A percentile compares a stretch with the other conserved stretches of the same genome.
phyloP scores from a whole-genome alignment of 2,888 invertebrate genomes.

The Teleiodes luculella region DNA sequence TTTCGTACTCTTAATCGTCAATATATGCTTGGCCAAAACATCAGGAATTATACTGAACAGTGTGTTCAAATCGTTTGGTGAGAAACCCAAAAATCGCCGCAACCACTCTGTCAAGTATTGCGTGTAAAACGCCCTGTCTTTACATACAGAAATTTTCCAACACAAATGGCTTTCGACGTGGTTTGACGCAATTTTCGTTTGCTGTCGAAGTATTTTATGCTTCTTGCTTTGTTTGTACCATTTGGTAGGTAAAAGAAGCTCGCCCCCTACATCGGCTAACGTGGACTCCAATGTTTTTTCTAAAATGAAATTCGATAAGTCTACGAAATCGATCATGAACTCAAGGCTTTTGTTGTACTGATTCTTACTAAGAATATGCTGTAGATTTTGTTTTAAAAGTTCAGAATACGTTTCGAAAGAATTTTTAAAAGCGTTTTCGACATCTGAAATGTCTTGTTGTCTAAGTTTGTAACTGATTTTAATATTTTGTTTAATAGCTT shows the following conservation, averaged over 20 bases:
- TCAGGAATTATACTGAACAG: conserved; percentile 33
- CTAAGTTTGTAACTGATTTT: conserved; percentile 31
- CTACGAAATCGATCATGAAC: conserved; percentile 42
- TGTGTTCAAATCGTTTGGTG: conserved; percentile 26
- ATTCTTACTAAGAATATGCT: conserved; percentile 26
- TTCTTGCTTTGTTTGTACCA: conserved; percentile 37
- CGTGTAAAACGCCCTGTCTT: conserved; percentile 36
- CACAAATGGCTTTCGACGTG: conserved; percentile 39
- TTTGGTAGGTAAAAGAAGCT: conserved; percentile 25
- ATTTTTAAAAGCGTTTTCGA: conserved; percentile 33
- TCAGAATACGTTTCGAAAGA: conserved; percentile 32
- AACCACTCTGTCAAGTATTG: conserved; percentile 45
- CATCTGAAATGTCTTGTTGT: conserved; percentile 22
- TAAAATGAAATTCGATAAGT: conserved; percentile 41
- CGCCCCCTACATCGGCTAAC: conserved; percentile 32
- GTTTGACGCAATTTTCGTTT: conserved; percentile 40
- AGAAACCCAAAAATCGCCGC: conserved; percentile 32
- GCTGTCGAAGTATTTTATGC: conserved; percentile 43
- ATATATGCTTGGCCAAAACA: conserved; percentile 31
- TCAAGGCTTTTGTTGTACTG: conserved; percentile 31
- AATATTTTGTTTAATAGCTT: conserved; percentile 31
- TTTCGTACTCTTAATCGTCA: conserved; percentile 34
- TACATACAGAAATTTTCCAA: conserved; percentile 37
- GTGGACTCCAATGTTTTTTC: conserved; percentile 34
- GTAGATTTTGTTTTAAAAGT: conserved; percentile 33